phyloP scores from a whole-genome alignment of 2,113 vertebrate genomes.

The Hepsetus odoe region DNA sequence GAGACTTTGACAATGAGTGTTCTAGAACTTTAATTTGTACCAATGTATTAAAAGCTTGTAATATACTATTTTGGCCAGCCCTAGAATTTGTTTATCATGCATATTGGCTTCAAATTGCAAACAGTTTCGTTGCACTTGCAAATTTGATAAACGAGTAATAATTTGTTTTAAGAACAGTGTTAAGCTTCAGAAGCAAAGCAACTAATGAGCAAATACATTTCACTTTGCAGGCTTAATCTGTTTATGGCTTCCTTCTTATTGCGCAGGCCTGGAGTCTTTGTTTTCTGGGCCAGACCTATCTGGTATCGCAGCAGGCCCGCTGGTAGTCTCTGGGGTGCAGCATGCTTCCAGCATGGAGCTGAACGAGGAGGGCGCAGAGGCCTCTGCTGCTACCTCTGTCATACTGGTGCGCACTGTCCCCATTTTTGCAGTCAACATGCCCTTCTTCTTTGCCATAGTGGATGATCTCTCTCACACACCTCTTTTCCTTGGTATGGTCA shows the following conservation, averaged over 20 bases:
- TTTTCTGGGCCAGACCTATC: constrained; percentile 81
- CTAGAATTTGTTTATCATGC: too few species aligned
- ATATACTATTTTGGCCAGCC: too few species aligned
- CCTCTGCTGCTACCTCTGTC: constrained; percentile 75
- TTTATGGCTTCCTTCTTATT: neutral
- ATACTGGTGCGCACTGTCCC: constrained; percentile 77
- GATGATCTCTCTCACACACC: constrained; percentile 81
- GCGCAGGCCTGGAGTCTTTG: constrained; percentile 82
- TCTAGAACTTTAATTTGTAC: too few species aligned
- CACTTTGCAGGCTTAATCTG: neutral
- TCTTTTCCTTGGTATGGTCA: constrained; percentile 84
- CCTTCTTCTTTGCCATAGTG: constrained; percentile 83
- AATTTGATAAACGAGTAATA: too few species aligned
- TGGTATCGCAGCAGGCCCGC: constrained; percentile 74
- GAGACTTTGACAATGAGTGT: too few species aligned
- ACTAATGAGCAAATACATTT: too few species aligned
- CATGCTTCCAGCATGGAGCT: constrained; percentile 85
- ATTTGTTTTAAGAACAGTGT: too few species aligned
- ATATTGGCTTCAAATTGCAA: too few species aligned
- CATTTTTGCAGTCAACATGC: constrained; percentile 80
- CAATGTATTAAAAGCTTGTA: too few species aligned
- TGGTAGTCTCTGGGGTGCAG: constrained; percentile 81
- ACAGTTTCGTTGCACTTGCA: too few species aligned
- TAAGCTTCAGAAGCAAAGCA: too few species aligned
- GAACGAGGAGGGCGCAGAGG: constrained; percentile 84